Base-by-base conservation (phyloP, 2,113 vertebrate genomes). In the Ondatra zibethicus region DNA sequence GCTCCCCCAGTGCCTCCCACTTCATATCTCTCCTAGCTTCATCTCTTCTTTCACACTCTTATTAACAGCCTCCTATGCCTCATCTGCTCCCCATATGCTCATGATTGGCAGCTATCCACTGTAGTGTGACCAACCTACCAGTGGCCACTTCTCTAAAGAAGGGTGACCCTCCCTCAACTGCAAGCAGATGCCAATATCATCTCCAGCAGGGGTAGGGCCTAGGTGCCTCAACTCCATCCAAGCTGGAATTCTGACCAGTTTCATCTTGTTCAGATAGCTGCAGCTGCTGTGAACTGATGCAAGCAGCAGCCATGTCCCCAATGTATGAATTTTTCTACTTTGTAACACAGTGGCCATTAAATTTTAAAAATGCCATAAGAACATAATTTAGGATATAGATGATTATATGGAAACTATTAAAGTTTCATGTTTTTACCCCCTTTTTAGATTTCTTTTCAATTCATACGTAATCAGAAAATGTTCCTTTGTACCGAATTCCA, bases 381-480 rank as follows among this genome's bases (percentile, higher is more conserved):
- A 80, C 47, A n/a, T 77, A 25, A 72, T 50, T 93, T 84, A 92
- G 29, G 61, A 31, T 70, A 92, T 68, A 45, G 76, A 94, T 7
- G 7, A 45, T 78, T 42, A 45, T 6, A 66, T 5, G 42, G 14
- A 21, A 80, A 72, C 16, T 89, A 50, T 75, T 77, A 52, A 13
- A 39, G 10, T n/a, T 50, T 47, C 45, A 39, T 77, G 27, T 42
- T 93, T 93, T 70, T 66, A 45, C 29, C 39, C 11, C 87, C 7
- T 27, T 1, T 29, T 1, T 29, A 36, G 39, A 89, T 89, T 95
- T 52, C 33, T 66, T 93, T 97, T 88, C 27, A 63, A 50, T 78
- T 93, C 29, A 89, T 36, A n/a, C 3, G 11, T 65, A 81, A 61
- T 45, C 36, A 91, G 65, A 94, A 93, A 84, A 89, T 89, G 29